Conservation (phyloP, 2,797 vertebrate species). For the Miichthys miiuy region DNA sequence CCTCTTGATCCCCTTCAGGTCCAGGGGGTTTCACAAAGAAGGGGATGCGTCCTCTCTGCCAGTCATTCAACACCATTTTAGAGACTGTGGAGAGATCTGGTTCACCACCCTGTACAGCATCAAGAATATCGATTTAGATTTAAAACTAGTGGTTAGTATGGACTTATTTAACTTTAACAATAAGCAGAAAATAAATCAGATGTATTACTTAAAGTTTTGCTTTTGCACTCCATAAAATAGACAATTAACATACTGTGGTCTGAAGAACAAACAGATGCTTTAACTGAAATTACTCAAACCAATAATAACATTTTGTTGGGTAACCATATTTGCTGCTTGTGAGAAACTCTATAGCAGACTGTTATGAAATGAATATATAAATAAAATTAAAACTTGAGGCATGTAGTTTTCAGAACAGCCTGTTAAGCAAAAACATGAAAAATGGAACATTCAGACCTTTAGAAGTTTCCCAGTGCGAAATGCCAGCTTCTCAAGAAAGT, state of each 20-base stretch:
- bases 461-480: conserved; percentile 93
- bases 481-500: conserved; percentile 97
- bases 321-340: not conserved
- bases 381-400: not conserved
- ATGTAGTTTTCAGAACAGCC: not conserved
- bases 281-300: not conserved
- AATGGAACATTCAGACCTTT: conserved; percentile 86
- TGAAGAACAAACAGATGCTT: not conserved
- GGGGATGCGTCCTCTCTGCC: conserved; percentile 98
- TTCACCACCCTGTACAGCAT: conserved; percentile 90
- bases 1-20: conserved; percentile 85
- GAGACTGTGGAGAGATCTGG: conserved; percentile 94
- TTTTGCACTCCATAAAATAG: conserved; percentile 18
- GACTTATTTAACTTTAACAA: conserved; percentile 3
- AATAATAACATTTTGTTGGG: not conserved
- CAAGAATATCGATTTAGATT: conserved; percentile 23
- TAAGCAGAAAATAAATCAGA: not conserved
- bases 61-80: conserved; percentile 99
- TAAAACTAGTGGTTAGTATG: not conserved
- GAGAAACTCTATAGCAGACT: not conserved
- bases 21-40: conserved; percentile 97
- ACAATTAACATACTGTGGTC: not conserved
- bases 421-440: conserved; percentile 18
- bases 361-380: not conserved
- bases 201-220: not conserved